Evolutionary conservation across 2,888 invertebrate genomes (phyloP).

Genomic region (Sinentomon sp.): DNA sequence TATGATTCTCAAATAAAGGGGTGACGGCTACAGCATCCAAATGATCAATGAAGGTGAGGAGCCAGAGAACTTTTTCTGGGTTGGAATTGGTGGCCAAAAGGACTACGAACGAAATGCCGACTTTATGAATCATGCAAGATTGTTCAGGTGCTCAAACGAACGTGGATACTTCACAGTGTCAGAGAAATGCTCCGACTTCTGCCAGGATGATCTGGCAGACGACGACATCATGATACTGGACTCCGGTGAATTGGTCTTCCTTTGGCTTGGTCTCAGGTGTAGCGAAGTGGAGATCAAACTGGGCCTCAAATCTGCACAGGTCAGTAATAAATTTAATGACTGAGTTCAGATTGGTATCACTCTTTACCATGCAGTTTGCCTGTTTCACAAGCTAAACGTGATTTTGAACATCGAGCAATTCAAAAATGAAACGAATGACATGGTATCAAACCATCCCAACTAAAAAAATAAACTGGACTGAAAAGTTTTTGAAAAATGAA

Average conservation of each 20-base stretch:
- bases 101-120: conserved; percentile 63
- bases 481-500: too few relatives aligned
- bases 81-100: conserved; percentile 71
- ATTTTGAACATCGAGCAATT: too few relatives aligned
- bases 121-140: conserved; percentile 70
- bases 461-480: too few relatives aligned
- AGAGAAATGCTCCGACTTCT: conserved; percentile 94
- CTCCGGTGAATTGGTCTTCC: conserved; percentile 87
- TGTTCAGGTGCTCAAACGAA: conserved; percentile 96
- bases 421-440: too few relatives aligned
- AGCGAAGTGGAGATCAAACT: conserved; percentile 97
- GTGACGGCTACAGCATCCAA: conserved; percentile 32
- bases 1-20: conserved; percentile 7
- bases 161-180: conserved; percentile 97
- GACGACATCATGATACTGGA: conserved; percentile 99
- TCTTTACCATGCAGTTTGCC: too few relatives aligned
- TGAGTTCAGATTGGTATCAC: too few relatives aligned
- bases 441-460: too few relatives aligned
- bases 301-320: conserved; percentile 92
- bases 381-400: too few relatives aligned
- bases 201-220: conserved; percentile 95
- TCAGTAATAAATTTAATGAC: too few relatives aligned
- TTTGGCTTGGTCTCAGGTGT: conserved; percentile 89
- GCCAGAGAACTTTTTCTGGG: conserved; percentile 96
- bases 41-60: conserved; percentile 77